Base-by-base conservation (phyloP, 2,888 invertebrate genomes). In the Anthophora plumipes region DNA sequence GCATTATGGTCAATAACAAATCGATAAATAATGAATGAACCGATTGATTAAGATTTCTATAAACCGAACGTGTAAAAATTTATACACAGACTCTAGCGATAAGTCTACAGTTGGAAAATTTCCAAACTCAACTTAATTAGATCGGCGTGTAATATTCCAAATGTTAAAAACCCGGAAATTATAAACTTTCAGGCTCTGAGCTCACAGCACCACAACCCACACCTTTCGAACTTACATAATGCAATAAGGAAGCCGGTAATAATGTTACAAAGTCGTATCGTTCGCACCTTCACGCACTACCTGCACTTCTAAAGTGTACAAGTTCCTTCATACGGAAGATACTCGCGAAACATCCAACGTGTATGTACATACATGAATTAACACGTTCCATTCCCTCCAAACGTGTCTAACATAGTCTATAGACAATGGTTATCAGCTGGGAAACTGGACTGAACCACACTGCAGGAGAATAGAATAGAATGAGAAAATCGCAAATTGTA, bases 361-460 rank as follows among this genome's bases (percentile, higher is more conserved):
- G 31, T 31, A 31, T 31, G 31, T 31, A 31, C 37, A n/a, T 37
- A 37, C 6, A n/a, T 11, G 31, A 57, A 57, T 57, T 57, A 57
- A 17, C 31, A 57, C 31, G 31, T 31, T 31, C 31, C 31, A 4
- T 31, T 31, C 31, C 31, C 31, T 31, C 31, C 4, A 31, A 1
- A 31, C n/a, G 4, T 31, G 1, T 12, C 17, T 6, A 46, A 6
- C 46, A 14, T 17, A 46, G 17, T 7, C 14, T 6, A 46, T 17
- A 17, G 46, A 46, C 46, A 17, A 46, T 3, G 17, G 17, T 1
- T 54, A 71, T 66, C 77, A 80, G 50, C 50, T 77, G 59, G 69
- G 69, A 77, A 82, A 59, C 70, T 17, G 17, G 70, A 67, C 54
- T 37, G 59, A 25, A 73, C 73, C 73, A 43, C 75, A 70, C 57